A percentile compares a stretch with the other conserved stretches of the same genome.
Evolutionary conservation across 2,797 vertebrate species (phyloP).

Genomic region (Taeniopygia guttata): DNA sequence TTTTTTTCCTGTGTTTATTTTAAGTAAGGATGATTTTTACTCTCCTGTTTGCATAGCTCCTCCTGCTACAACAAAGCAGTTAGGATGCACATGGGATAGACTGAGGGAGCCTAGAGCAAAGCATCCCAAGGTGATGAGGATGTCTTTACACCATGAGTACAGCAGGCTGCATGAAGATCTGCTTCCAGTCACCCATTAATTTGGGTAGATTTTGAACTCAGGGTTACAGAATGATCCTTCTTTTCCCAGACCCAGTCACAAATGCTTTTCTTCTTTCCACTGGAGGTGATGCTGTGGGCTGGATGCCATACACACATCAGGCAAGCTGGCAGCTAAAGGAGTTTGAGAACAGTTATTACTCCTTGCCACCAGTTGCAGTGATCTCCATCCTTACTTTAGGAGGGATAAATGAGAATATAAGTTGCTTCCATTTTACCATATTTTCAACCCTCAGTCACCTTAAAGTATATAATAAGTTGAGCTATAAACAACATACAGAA

Average conservation of each 20-base stretch:
- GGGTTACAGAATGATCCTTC: neutral
- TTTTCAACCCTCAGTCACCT: neutral
- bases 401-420: neutral
- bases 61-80: neutral
- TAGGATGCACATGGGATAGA: neutral
- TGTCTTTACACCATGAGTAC: neutral
- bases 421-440: neutral
- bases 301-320: neutral
- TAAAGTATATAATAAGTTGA: neutral
- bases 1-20: constrained; percentile 43
- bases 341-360: neutral
- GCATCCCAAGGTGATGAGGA: neutral
- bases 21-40: neutral
- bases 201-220: neutral
- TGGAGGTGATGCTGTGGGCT: neutral
- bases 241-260: neutral
- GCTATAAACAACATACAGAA: neutral
- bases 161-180: neutral
- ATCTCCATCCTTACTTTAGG: neutral
- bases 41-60: neutral
- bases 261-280: neutral
- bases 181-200: neutral
- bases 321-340: neutral
- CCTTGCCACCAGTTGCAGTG: neutral
- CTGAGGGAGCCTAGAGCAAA: neutral